Evolutionary conservation across 2,113 vertebrate species (phyloP).

Genomic region (Copsychus sechellarum): DNA sequence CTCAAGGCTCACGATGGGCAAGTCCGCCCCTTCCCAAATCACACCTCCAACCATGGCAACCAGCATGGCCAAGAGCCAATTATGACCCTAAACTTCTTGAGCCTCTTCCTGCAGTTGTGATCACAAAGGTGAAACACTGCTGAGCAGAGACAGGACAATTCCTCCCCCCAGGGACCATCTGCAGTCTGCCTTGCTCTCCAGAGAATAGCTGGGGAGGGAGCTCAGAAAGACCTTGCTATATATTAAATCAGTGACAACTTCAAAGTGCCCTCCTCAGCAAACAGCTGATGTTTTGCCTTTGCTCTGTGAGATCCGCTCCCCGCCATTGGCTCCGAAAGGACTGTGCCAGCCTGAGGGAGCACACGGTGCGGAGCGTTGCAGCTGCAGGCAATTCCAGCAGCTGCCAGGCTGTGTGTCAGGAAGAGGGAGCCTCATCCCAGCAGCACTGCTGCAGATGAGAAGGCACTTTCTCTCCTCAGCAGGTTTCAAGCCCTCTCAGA

Average conservation of each 20-base stretch:
- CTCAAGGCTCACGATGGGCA: fast-evolving
- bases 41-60: background rate
- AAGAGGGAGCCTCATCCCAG: background rate
- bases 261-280: fast-evolving
- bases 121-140: background rate
- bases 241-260: background rate
- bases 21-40: background rate
- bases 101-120: background rate
- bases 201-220: background rate
- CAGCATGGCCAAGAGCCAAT: fast-evolving
- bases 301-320: background rate
- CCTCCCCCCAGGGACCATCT: background rate
- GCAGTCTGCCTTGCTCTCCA: background rate
- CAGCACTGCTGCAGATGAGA: conserved; percentile 5
- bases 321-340: fast-evolving
- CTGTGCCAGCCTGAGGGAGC: background rate
- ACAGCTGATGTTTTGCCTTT: background rate
- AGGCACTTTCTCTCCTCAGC: conserved; percentile 37
- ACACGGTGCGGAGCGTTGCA: fast-evolving
- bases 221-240: background rate
- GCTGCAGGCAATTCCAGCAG: background rate
- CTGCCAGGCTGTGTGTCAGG: background rate
- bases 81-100: background rate
- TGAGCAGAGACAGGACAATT: background rate
- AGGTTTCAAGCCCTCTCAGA: background rate